phyloP scores from a whole-genome alignment of 2,888 invertebrate species.

The Hetaerina titia region DNA sequence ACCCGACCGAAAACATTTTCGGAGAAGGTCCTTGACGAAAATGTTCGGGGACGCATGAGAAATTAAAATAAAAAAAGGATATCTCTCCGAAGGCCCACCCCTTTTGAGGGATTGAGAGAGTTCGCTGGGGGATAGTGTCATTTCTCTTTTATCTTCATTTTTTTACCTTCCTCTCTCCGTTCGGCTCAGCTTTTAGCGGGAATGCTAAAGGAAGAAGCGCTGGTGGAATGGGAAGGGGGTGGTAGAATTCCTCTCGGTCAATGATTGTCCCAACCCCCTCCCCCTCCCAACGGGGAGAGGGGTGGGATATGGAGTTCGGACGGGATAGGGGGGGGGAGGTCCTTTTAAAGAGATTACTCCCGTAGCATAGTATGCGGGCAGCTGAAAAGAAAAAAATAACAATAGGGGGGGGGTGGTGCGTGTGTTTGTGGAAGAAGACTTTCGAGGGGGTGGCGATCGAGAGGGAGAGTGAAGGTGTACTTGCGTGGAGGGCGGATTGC shows the following conservation, averaged over 20 bases:
- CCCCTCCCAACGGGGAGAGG: neutral
- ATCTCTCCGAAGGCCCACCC: neutral
- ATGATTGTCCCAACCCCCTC: neutral
- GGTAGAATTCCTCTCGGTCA: neutral
- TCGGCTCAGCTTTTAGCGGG: neutral
- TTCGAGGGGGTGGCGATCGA: neutral
- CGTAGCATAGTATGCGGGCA: neutral
- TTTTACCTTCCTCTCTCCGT: neutral
- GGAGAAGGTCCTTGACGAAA: neutral
- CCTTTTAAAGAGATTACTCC: conserved; percentile 8
- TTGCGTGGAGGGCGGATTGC: neutral
- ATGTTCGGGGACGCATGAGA: neutral
- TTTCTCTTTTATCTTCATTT: neutral
- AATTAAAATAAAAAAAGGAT: neutral
- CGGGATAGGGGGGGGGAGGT: neutral
- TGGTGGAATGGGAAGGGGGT: neutral
- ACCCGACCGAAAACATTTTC: neutral
- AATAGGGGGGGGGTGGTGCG: neutral
- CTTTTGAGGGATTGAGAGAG: neutral
- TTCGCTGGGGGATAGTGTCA: neutral
- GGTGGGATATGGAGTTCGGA: neutral
- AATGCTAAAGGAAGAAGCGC: neutral
- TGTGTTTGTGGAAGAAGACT: neutral
- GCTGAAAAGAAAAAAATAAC: neutral
- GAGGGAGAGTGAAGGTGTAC: neutral